These are phyloP conservation scores for Cyclura pinguis DNA, from an alignment of 2,797 vertebrate genomes.

Conservation along the genomic window DNA sequence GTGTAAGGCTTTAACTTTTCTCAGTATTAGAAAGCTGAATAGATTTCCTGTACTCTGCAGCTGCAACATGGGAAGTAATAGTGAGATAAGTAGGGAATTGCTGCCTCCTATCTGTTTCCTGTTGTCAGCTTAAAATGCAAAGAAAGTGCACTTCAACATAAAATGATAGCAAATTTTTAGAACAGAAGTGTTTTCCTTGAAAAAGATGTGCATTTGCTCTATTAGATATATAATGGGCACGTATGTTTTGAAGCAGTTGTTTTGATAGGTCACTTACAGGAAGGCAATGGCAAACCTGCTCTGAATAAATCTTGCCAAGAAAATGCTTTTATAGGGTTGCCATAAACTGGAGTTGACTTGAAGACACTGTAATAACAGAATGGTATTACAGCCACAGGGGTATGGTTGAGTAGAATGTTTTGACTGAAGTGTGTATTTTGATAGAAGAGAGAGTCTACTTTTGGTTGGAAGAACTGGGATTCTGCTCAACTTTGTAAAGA, in stretches of 20 bases:
- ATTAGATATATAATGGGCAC: neutral
- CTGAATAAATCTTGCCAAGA: too few species aligned
- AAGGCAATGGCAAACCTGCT: neutral
- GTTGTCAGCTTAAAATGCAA: slow-evolving; percentile 22
- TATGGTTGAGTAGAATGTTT: neutral
- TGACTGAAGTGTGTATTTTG: neutral
- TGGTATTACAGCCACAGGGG: too few species aligned
- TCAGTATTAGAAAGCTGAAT: slow-evolving; percentile 12
- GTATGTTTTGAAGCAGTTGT: neutral
- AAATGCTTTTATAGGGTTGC: too few species aligned
- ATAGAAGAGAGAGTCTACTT: neutral
- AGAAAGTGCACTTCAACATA: neutral
- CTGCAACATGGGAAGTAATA: neutral
- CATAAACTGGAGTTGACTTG: too few species aligned
- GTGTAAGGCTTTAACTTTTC: slow-evolving; percentile 9
- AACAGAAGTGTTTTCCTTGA: neutral
- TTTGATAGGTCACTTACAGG: neutral
- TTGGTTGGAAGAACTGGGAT: neutral
- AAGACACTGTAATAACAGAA: too few species aligned
- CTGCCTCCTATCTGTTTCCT: slow-evolving; percentile 9
- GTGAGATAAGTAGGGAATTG: rapidly evolving
- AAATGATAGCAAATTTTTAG: neutral
- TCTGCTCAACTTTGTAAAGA: neutral
- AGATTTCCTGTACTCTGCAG: neutral
- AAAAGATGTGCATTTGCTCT: neutral